phyloP scores from a whole-genome alignment of 1,140 invertebrate genomes.

The Trichonephila clavata region DNA sequence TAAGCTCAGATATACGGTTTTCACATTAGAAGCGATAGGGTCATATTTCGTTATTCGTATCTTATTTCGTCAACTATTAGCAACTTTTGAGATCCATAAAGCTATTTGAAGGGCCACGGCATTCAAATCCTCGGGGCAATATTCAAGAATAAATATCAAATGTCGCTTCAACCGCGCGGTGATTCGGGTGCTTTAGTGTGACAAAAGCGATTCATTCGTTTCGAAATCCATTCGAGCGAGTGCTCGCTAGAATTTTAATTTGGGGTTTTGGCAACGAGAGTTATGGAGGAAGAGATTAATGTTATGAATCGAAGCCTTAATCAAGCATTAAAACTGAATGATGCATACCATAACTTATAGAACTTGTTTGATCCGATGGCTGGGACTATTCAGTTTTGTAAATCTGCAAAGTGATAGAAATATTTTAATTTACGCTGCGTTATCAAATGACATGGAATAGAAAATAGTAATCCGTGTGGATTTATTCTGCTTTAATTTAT shows the following conservation, averaged over 20 bases:
- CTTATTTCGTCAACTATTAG: conserved; percentile 39
- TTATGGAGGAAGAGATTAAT: no score
- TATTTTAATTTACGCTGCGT: background rate
- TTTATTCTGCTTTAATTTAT: no score
- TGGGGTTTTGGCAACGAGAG: background rate
- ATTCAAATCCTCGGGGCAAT: conserved; percentile 4
- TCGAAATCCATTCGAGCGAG: conserved; percentile 22
- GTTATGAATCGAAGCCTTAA: background rate
- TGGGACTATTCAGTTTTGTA: background rate
- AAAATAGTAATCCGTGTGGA: no score
- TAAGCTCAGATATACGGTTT: background rate
- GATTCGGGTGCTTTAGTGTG: conserved; percentile 13
- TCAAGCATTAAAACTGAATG: background rate
- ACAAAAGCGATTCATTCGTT: conserved; percentile 34
- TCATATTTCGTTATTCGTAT: background rate
- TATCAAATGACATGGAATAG: no score
- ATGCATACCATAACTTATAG: background rate
- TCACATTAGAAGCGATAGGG: background rate
- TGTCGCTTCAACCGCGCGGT: conserved; percentile 18
- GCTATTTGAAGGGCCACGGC: background rate
- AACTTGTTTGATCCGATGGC: background rate
- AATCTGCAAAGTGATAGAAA: background rate
- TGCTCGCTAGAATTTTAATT: conserved; percentile 17
- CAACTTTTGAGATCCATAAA: conserved; percentile 35
- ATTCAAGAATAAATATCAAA: conserved; percentile 34